Evolutionary conservation across 2,113 vertebrate species (phyloP), one percentile per base, ranked within the genome.

Genomic region (Xyliphius kryptos): DNA sequence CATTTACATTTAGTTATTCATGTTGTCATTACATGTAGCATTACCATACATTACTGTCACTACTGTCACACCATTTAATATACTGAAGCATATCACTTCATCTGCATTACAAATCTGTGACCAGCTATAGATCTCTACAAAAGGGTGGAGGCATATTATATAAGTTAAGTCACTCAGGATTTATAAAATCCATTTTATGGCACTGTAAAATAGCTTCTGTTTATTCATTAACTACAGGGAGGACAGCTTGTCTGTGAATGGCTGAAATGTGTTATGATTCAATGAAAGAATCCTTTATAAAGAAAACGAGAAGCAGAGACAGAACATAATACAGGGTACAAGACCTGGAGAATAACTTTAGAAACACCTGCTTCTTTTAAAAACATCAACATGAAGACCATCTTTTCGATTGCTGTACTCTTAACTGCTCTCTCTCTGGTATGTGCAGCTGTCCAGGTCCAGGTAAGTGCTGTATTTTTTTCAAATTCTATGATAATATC

Each of bases 171-270:
- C 69, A 76, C 44, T 72, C 54, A 43, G 56, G 70, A 83, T 85
- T 83, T 85, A 85, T 84, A 75, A 78, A 77, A 75, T 67, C 12
- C 3, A 6, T 80, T 71, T 84, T 81, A 80, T 68, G 41, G 53
- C 65, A 64, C 56, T 49, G 66, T 81, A 79, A 83, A 71, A 66
- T 38, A 9, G 21, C n/a, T 52, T 9, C 10, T 55, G 22, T 67
- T 50, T 78, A 84, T 66, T 82, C 63, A 86, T 87, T 87, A 85
- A 87, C 85, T 75, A 15, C 6, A 77, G 77, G 76, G 76, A 61
- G 52, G 53, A 76, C 77, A 73, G 65, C 70, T 11, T 74, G 73
- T 47, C 57, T 77, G 71, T 37, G 59, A 68, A 22, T 56, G 60
- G 60, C 37, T 32, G 40, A 1, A 6, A 67, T 71, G 67, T 66